Evolutionary conservation across 92 coral and sea anemone species (phyloP), one percentile per base, ranked within the genome.

Genomic region (Zoanthus solanderi): DNA sequence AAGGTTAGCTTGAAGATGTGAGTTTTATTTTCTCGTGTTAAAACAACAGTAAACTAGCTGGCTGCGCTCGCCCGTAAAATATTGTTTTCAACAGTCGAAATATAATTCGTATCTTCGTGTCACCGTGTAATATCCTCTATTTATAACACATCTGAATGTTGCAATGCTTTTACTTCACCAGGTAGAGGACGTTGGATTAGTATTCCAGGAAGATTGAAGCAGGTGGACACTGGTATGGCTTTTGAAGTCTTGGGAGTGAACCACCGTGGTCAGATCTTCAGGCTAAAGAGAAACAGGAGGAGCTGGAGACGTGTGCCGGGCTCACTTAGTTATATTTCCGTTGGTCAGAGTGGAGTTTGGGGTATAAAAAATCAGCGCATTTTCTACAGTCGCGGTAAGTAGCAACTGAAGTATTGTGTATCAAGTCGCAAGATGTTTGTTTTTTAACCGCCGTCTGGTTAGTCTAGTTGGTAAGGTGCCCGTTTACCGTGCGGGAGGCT

Each of bases 321-420:
- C 1, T 53, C 75, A 11, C 61, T 88, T 16, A 42, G 10, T 12
- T 73, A 88, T 47, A n/a, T 88, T 6, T 82, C 91, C 3, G 58
- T 71, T 11, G 91, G 91, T 18, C 75, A 88, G 31, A 57, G 82
- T 47, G 91, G 91, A 72, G 65, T 72, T 32, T 88, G 91, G 91
- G 91, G 91, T 53, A 52, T 79, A 16, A 61, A 12, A 14, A 29
- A 63, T 60, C 23, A 61, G 31, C 84, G 42, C 1, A 79, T 79
- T 17, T 79, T 56, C 57, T 61, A 79, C 74, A 45, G 58, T 61
- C 63, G 57, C 72, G 84, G 84, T 79, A 79, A 79, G 84, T 3
- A 79, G 7, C 9, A 9, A 42, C 71, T 29, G 16, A 4, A 12
- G 7, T 15, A 37, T 5, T 8, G 30, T 29, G 74, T 32, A 50